These are phyloP conservation scores for human DNA, from an alignment of 2,113 vertebrate species.

Conservation along the genomic window GRCh38 chr3:13033001-13033500, in stretches of 20 bases:
- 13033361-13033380: neutral
- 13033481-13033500: neutral
- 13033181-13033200: neutral
- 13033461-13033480: too few species aligned
- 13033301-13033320: fast-evolving
- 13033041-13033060: neutral
- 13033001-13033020: fast-evolving
- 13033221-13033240: fast-evolving
- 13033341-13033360: fast-evolving
- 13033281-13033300: neutral
- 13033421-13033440: neutral
- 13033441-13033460: neutral
- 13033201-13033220: fast-evolving
- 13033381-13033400: too few species aligned
- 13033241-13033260: neutral
- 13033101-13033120: neutral
- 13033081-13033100: neutral
- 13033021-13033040: too few species aligned
- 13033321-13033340: fast-evolving
- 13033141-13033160: neutral
- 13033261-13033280: neutral
- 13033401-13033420: neutral
- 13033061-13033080: neutral
- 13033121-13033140: fast-evolving
- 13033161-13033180: neutral